phyloP scores from a whole-genome alignment of 2,797 vertebrate species.

The Gallinago stenura region DNA sequence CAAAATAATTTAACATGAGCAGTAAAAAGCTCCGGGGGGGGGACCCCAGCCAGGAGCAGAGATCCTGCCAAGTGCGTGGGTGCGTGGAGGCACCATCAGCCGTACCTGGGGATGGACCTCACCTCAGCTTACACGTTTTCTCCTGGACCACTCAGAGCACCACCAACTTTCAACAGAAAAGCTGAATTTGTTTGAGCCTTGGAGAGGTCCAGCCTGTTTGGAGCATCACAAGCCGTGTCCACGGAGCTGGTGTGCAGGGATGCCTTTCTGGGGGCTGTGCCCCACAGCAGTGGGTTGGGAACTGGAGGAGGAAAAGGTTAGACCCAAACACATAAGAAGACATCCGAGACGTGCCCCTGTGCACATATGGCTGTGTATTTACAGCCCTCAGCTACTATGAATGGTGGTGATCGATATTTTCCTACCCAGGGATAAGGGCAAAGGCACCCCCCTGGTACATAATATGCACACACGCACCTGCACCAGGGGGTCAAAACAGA shows the following conservation, averaged over 20 bases:
- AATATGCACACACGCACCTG: neutral
- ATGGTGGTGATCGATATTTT: rapidly evolving
- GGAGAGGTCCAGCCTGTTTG: neutral
- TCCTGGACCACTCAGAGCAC: neutral
- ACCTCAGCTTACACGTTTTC: neutral
- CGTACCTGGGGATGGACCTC: neutral
- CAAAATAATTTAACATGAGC: neutral
- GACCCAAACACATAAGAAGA: rapidly evolving
- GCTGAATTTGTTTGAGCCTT: neutral
- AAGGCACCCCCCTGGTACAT: neutral
- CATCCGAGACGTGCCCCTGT: neutral
- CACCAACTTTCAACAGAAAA: neutral
- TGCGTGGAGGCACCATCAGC: neutral
- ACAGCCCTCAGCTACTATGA: neutral
- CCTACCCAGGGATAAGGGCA: neutral
- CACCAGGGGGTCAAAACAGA: neutral
- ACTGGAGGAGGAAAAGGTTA: neutral
- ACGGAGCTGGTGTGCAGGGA: neutral
- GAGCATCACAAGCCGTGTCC: neutral
- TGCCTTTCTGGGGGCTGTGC: neutral
- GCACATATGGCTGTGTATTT: neutral
- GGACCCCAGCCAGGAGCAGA: neutral
- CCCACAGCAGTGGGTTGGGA: neutral
- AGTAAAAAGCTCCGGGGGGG: too few relatives aligned
- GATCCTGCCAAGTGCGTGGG: neutral